Conservation (phyloP, 2,113 vertebrate genomes). For the Callorhinus ursinus region DNA sequence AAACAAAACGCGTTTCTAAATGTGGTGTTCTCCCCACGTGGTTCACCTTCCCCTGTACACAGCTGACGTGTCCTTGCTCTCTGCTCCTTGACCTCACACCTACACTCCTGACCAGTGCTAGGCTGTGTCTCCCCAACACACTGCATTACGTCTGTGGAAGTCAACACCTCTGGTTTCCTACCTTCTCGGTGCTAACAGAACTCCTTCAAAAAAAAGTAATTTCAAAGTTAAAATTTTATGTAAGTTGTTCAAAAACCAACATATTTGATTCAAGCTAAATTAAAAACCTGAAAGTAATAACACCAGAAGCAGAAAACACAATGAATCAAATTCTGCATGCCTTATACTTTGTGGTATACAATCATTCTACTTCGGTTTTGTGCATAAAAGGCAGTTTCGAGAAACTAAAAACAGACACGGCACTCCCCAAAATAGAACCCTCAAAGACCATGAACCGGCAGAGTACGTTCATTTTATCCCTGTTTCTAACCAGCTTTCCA, state of each 20-base stretch:
- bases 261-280: neutral
- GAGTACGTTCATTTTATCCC: neutral
- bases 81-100: neutral
- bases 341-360: neutral
- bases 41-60: neutral
- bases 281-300: neutral
- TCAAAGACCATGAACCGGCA: neutral
- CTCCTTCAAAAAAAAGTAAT: neutral
- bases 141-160: accelerated
- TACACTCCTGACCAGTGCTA: neutral
- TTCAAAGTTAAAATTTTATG: neutral
- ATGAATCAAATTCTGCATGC: neutral
- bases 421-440: slow-evolving; percentile 44
- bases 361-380: slow-evolving; percentile 8
- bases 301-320: neutral
- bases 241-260: neutral
- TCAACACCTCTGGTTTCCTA: neutral
- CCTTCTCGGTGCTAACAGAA: neutral
- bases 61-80: neutral
- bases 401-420: slow-evolving; percentile 64
- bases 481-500: neutral
- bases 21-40: accelerated
- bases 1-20: neutral
- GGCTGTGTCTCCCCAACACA: neutral
- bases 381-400: slow-evolving; percentile 53